Evolutionary conservation across 1,140 invertebrate genomes (phyloP).

Genomic region (Trachelipus rathkii): DNA sequence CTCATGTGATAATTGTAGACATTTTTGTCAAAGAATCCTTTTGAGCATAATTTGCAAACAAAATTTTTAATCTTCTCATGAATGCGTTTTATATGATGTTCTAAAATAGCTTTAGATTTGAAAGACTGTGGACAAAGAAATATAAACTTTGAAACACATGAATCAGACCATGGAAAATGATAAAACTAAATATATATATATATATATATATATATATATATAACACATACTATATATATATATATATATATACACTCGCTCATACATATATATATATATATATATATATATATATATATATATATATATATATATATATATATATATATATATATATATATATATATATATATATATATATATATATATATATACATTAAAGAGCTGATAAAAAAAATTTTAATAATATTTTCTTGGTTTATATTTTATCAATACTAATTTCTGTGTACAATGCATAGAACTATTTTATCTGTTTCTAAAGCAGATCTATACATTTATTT

Average conservation of each 20-base stretch:
- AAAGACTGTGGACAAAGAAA: constrained; percentile 20
- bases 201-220: neutral
- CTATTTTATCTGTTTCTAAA: too few relatives aligned
- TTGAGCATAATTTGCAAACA: constrained; percentile 35
- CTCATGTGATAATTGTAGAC: constrained; percentile 45
- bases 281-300: constrained; percentile 12
- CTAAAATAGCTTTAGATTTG: constrained; percentile 23
- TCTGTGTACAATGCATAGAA: too few relatives aligned
- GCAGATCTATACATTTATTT: too few relatives aligned
- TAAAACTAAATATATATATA: too few relatives aligned
- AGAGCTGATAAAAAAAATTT: too few relatives aligned
- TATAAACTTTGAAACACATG: too few relatives aligned
- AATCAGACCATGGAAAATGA: too few relatives aligned
- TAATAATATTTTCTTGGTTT: too few relatives aligned
- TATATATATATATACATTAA: neutral
- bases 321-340: neutral
- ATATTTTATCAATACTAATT: too few relatives aligned
- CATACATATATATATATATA: neutral
- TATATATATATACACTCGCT: too few relatives aligned
- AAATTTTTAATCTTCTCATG: constrained; percentile 42
- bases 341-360: neutral
- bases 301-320: neutral
- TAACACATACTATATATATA: neutral
- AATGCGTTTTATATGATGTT: constrained; percentile 47
- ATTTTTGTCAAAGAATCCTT: constrained; percentile 45